Conservation (phyloP, 2,113 vertebrate species). For the Lynx canadensis region DNA sequence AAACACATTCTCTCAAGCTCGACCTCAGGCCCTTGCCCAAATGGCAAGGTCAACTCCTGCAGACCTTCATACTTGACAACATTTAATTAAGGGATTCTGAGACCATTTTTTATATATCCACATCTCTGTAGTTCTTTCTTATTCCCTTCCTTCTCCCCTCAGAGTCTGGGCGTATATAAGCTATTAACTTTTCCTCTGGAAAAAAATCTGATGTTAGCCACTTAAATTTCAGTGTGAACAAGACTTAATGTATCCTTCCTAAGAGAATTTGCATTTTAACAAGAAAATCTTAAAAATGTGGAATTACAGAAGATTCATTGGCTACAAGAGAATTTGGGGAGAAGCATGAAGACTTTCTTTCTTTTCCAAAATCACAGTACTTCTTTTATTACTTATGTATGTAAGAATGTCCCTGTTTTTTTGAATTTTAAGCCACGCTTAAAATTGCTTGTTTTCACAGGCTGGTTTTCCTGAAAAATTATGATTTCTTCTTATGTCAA, state of each 20-base stretch:
- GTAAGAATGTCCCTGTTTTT: not conserved
- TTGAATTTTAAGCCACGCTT: not conserved
- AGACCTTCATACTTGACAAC: not conserved
- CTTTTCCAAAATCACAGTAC: not conserved
- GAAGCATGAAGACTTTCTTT: not conserved
- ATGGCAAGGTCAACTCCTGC: not conserved
- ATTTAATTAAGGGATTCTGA: not conserved
- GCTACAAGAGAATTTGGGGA: not conserved
- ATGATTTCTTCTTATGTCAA: not conserved
- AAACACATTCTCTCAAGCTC: not conserved
- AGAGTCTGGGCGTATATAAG: not conserved
- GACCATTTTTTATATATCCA: not conserved
- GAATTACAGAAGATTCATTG: not conserved
- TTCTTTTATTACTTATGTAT: not conserved
- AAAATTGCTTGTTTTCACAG: slow-evolving; percentile 32
- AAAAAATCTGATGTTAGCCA: not conserved
- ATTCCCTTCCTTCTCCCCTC: not conserved
- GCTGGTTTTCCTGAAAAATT: slow-evolving; percentile 24
- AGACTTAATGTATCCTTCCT: slow-evolving; percentile 31
- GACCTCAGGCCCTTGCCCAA: not conserved
- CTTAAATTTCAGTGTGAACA: slow-evolving; percentile 52
- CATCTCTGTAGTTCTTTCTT: not conserved
- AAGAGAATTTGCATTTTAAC: slow-evolving; percentile 51
- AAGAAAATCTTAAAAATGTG: not conserved
- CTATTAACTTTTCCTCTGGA: not conserved